Conservation (phyloP, 2,888 invertebrate species). For the Noctua comes region DNA sequence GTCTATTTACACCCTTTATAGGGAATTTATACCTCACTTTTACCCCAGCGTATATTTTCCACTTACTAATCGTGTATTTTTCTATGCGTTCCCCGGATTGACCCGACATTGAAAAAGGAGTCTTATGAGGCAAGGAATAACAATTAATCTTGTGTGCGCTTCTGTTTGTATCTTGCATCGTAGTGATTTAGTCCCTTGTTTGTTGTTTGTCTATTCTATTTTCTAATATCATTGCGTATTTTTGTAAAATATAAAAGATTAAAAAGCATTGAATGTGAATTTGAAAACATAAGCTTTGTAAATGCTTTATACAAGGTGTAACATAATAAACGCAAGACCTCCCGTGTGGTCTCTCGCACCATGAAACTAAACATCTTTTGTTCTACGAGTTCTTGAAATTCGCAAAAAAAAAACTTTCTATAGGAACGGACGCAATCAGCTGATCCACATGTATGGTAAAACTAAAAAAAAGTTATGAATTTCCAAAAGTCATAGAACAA, state of each 20-base stretch:
- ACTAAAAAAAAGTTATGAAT: too few species aligned
- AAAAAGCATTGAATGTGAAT: too few species aligned
- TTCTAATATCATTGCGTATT: slow-evolving; percentile 1
- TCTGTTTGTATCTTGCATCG: slow-evolving; percentile 66
- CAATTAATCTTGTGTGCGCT: slow-evolving; percentile 68
- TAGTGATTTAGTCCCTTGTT: slow-evolving; percentile 46
- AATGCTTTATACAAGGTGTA: too few species aligned
- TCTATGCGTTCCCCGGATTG: slow-evolving; percentile 78
- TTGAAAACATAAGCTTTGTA: not conserved
- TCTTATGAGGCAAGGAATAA: slow-evolving; percentile 92
- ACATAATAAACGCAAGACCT: too few species aligned
- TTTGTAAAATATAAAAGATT: not conserved
- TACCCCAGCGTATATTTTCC: slow-evolving; percentile 28
- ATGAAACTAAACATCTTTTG: too few species aligned
- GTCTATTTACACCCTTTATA: too few species aligned
- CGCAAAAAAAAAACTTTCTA: too few species aligned
- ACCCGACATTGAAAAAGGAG: slow-evolving; percentile 88
- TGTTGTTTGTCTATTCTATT: slow-evolving; percentile 59
- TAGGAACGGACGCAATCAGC: too few species aligned
- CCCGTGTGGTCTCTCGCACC: too few species aligned
- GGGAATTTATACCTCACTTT: not conserved
- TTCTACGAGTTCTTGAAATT: too few species aligned
- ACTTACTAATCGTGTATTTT: slow-evolving; percentile 83
- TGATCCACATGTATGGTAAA: too few species aligned
- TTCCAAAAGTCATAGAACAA: too few species aligned